Percentiles rank a stretch among this genome's conserved stretches.
Evolutionary conservation across 2,888 invertebrate species (phyloP).

Genomic region (Liodrosophila aerea): DNA sequence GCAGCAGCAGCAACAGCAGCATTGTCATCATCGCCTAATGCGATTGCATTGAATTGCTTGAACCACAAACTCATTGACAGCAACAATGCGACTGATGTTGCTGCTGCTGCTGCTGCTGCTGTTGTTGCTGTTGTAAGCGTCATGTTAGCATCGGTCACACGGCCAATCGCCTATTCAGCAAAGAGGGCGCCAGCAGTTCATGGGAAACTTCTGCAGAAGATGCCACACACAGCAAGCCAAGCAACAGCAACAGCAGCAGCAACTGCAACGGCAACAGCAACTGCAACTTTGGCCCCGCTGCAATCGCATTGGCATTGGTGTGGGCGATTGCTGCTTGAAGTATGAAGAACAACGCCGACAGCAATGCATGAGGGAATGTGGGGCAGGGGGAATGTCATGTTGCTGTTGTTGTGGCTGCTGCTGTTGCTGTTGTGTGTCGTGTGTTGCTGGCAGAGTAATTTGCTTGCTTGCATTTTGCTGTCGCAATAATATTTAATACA

Average conservation of each 20-base stretch:
- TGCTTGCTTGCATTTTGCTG: conserved; percentile 72
- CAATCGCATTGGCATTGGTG: conserved; percentile 61
- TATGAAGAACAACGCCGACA: conserved; percentile 17
- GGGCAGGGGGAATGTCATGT: neutral
- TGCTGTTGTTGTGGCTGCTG: too few species aligned
- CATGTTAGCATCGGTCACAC: conserved; percentile 72
- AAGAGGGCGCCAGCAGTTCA: conserved; percentile 72
- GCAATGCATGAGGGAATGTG: neutral
- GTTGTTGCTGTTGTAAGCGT: conserved; percentile 41
- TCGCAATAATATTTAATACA: conserved; percentile 72
- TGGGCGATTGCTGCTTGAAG: conserved; percentile 46
- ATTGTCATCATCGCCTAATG: conserved; percentile 50
- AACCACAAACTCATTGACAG: conserved; percentile 72
- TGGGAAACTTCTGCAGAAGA: conserved; percentile 70
- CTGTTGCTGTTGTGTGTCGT: too few species aligned
- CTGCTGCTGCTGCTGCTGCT: conserved; percentile 10
- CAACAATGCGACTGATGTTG: conserved; percentile 45
- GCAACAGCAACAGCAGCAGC: conserved; percentile 23
- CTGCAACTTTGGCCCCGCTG: conserved; percentile 69
- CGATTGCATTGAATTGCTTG: conserved; percentile 70
- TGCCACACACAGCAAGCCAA: conserved; percentile 66
- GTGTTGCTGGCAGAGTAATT: conserved; percentile 51
- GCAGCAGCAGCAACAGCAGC: conserved; percentile 16
- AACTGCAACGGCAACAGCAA: conserved; percentile 24
- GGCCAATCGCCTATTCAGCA: conserved; percentile 52